phyloP scores from a whole-genome alignment of 2,888 invertebrate genomes.

The Tachystola acroxantha region DNA sequence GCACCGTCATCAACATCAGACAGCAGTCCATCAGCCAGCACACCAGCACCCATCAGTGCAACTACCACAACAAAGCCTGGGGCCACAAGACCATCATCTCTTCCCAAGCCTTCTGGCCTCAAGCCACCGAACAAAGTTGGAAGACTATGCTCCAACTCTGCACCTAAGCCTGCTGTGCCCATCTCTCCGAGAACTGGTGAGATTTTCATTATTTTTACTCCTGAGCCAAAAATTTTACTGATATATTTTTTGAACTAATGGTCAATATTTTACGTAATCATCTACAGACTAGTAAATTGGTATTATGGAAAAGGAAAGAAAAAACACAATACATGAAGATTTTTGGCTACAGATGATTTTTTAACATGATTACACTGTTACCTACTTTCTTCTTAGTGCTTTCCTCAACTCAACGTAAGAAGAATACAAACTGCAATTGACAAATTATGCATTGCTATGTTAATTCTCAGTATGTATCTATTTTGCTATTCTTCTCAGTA shows the following conservation, averaged over 20 bases:
- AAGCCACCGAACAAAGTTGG: conserved; percentile 83
- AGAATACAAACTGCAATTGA: conserved; percentile 65
- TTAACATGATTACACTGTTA: too few species aligned
- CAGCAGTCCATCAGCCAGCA: conserved; percentile 34
- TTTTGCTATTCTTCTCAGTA: conserved; percentile 1
- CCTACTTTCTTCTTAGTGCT: too few species aligned
- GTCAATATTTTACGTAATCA: too few species aligned
- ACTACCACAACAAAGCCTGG: conserved; percentile 32
- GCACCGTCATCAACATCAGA: conserved; percentile 54
- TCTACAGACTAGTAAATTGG: too few species aligned
- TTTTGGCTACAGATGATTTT: too few species aligned
- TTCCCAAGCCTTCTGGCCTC: conserved; percentile 79
- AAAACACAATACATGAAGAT: too few species aligned
- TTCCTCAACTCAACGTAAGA: too few species aligned
- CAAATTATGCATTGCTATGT: conserved; percentile 11
- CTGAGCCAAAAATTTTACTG: too few species aligned
- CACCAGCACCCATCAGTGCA: conserved; percentile 33
- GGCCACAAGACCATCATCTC: conserved; percentile 49
- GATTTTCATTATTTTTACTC: too few species aligned
- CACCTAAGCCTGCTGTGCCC: conserved; percentile 83
- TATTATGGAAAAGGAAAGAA: too few species aligned
- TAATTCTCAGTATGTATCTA: neutral
- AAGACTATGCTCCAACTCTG: conserved; percentile 79
- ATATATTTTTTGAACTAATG: too few species aligned
- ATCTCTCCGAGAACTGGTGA: conserved; percentile 76